Evolutionary conservation across 2,888 invertebrate genomes (phyloP).

Genomic region (Merodon equestris): DNA sequence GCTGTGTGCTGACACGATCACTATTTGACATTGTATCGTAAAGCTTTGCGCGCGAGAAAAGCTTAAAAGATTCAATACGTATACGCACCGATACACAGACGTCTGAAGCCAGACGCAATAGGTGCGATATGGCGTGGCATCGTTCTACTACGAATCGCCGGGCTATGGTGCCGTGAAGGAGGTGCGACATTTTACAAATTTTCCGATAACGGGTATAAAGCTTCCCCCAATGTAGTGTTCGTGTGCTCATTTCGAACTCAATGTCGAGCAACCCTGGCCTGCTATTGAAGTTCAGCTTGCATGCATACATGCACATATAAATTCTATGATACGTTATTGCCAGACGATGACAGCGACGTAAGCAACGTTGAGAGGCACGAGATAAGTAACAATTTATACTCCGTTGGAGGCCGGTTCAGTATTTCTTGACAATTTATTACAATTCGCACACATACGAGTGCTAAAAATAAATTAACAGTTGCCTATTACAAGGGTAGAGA

Average conservation of each 20-base stretch:
- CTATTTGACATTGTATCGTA: slow-evolving; percentile 46
- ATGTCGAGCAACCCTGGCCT: slow-evolving; percentile 70
- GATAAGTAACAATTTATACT: slow-evolving; percentile 61
- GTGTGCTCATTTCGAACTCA: slow-evolving; percentile 69
- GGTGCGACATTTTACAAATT: slow-evolving; percentile 55
- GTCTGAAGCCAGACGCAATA: too few relatives aligned
- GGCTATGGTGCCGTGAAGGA: slow-evolving; percentile 34
- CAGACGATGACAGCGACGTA: slow-evolving; percentile 11
- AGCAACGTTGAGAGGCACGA: slow-evolving; percentile 55
- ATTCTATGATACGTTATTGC: neutral
- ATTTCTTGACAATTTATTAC: slow-evolving; percentile 53
- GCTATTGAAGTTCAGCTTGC: slow-evolving; percentile 69
- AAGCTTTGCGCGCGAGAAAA: slow-evolving; percentile 42
- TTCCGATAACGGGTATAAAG: slow-evolving; percentile 64
- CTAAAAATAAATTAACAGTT: slow-evolving; percentile 41
- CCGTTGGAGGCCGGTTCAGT: slow-evolving; percentile 67
- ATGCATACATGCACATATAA: slow-evolving; percentile 25
- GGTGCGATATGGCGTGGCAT: neutral
- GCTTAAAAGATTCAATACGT: slow-evolving; percentile 14
- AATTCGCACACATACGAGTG: slow-evolving; percentile 25
- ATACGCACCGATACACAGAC: slow-evolving; percentile 29
- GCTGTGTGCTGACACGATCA: slow-evolving; percentile 19
- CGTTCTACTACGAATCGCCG: neutral
- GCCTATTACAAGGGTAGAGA: slow-evolving; percentile 54
- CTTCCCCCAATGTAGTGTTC: slow-evolving; percentile 64